phyloP scores from a whole-genome alignment of 2,797 vertebrate genomes.

The Sphenodon punctatus region DNA sequence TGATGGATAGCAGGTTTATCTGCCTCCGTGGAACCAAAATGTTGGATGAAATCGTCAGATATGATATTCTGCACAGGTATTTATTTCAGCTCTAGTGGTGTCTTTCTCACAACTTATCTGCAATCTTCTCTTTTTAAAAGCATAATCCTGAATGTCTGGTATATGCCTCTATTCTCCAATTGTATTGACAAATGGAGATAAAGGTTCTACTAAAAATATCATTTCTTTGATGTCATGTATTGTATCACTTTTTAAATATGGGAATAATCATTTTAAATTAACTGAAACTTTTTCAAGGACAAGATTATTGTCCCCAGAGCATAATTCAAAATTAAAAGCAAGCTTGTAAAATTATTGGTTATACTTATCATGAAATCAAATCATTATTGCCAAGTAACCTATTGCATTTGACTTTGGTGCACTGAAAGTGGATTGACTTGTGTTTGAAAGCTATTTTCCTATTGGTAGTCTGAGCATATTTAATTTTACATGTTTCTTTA shows the following conservation, averaged over 20 bases:
- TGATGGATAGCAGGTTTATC: too few relatives aligned
- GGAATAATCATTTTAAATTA: not conserved
- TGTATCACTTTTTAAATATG: conserved; percentile 16
- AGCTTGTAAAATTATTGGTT: conserved; percentile 36
- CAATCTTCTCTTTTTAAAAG: conserved; percentile 23
- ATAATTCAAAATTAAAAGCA: conserved; percentile 45
- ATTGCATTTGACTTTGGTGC: conserved; percentile 42
- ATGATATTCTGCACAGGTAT: too few relatives aligned
- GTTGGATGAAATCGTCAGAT: too few relatives aligned
- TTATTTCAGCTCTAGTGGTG: too few relatives aligned
- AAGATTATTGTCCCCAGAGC: not conserved
- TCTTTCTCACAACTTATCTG: conserved; percentile 34
- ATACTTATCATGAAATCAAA: conserved; percentile 20
- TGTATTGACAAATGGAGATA: conserved; percentile 50
- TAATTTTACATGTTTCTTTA: conserved; percentile 13
- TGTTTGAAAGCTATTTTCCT: conserved; percentile 46
- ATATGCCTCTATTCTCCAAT: conserved; percentile 21
- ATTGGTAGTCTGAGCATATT: conserved; percentile 42
- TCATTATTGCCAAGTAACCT: conserved; percentile 23
- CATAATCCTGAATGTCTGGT: conserved; percentile 27
- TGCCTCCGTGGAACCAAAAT: too few relatives aligned
- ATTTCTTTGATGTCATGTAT: not conserved
- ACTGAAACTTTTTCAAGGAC: conserved; percentile 50
- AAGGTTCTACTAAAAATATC: conserved; percentile 31
- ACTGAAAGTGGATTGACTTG: conserved; percentile 46